Evolutionary conservation across 2,113 vertebrate genomes (phyloP), one percentile per base, ranked within the genome.

Genomic region (Saguinus imperator): DNA sequence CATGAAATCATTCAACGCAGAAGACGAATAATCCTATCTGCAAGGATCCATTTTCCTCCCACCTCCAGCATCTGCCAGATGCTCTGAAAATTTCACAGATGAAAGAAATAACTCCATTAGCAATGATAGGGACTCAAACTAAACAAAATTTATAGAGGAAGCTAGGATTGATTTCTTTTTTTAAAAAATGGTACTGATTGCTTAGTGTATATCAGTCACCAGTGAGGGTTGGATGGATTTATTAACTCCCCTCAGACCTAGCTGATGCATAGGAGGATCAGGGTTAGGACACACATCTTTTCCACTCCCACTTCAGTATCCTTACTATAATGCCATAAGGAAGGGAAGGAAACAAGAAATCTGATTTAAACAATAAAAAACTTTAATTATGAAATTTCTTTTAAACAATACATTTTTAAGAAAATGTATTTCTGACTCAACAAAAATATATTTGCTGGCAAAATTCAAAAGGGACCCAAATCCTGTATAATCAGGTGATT

Each of bases 21-120:
- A 43, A 80, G 43, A 91, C 23, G 50, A 87, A 68, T 48, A 35
- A 84, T 61, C 50, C 88, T 68, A 87, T 52, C 14, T 58, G 27
- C 13, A 68, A 80, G 80, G n/a, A 85, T 55, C 87, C 4, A 0
- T 91, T 48, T 61, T 66, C 45, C 50, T 79, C 55, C 55, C 55
- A 95, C 37, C 20, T 45, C 37, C 57, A 52, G 95, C 61, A 52
- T 80, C 89, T 72, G 27, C 57, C 48, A 75, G 87, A 86, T 27
- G 61, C 61, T 35, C 68, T 18, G 84, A 58, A 61, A 73, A 91
- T 35, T 68, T 95, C 55, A 89, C 57, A 81, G 61, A 92, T 45
- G 48, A 91, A 90, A 89, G 55, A 93, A 81, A 45, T 70, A 20
- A 43, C 57, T 87, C 75, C 72, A 20, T 87, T 95, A 87, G 61